phyloP scores from a whole-genome alignment of 2,888 invertebrate genomes.

The Aleiodes alternator region DNA sequence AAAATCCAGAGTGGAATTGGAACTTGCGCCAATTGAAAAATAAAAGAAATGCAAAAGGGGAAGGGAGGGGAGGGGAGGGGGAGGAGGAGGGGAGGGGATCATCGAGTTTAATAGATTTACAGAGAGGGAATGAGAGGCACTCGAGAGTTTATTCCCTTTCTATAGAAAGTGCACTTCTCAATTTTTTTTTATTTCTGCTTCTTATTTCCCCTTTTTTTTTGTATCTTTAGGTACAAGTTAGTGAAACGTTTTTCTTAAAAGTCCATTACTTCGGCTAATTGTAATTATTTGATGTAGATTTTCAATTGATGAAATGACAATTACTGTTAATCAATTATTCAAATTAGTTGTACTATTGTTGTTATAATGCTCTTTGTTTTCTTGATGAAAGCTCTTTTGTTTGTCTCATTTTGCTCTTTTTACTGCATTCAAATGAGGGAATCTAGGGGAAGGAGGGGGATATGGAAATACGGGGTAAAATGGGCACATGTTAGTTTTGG shows the following conservation, averaged over 20 bases:
- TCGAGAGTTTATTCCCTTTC: slow-evolving; percentile 32
- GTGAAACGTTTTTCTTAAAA: background rate
- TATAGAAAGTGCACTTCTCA: slow-evolving; percentile 45
- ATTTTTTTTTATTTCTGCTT: slow-evolving; percentile 45
- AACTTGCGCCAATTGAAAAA: slow-evolving; percentile 7
- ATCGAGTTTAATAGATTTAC: slow-evolving; percentile 67
- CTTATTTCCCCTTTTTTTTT: background rate
- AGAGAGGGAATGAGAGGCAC: slow-evolving; percentile 11
- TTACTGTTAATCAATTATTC: slow-evolving; percentile 1
- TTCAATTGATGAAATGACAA: background rate
- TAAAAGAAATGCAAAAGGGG: background rate
- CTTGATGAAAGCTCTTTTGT: too few species aligned
- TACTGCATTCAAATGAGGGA: too few species aligned
- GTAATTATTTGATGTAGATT: too few species aligned
- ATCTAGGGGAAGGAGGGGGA: too few species aligned
- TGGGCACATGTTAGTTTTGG: too few species aligned
- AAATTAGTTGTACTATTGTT: too few species aligned
- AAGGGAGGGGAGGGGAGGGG: background rate
- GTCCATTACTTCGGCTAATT: too few species aligned
- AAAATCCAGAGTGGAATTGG: background rate
- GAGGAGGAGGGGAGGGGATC: slow-evolving; percentile 36
- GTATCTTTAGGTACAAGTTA: slow-evolving; percentile 29
- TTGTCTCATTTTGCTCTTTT: too few species aligned
- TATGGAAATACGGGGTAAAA: too few species aligned
- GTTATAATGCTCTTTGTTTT: too few species aligned